Percentiles rank a stretch among this genome's conserved stretches.
Evolutionary conservation across 1,140 invertebrate genomes (phyloP).

Genomic region (Hylaeus anthracinus): DNA sequence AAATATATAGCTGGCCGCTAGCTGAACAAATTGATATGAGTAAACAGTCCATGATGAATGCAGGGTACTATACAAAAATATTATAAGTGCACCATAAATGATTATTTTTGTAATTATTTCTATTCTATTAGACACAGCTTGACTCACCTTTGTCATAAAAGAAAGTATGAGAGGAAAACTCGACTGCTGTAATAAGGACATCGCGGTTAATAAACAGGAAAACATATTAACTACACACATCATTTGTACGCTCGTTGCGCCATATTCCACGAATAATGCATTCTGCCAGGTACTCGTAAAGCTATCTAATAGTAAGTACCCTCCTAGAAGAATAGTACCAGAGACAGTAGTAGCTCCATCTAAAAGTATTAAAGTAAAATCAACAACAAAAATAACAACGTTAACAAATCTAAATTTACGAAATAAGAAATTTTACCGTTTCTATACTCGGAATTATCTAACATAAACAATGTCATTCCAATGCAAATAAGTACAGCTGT

Average conservation of each 20-base stretch:
- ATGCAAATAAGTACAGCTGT: constrained; percentile 94
- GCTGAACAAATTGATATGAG: constrained; percentile 95
- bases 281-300: constrained; percentile 99
- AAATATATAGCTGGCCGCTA: constrained; percentile 97
- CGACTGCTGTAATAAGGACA: constrained; percentile 93
- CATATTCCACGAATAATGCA: constrained; percentile 91
- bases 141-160: constrained; percentile 87
- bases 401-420: constrained; percentile 1
- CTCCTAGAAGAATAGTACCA: constrained; percentile 91
- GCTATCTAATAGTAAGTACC: constrained; percentile 97
- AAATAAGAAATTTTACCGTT: constrained; percentile 74
- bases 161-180: constrained; percentile 88
- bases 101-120: constrained; percentile 15
- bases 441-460: constrained; percentile 84
- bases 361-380: constrained; percentile 62
- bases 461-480: constrained; percentile 96
- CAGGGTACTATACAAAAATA: constrained; percentile 83
- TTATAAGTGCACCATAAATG: neutral
- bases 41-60: constrained; percentile 91
- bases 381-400: constrained; percentile 28
- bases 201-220: constrained; percentile 94
- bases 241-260: constrained; percentile 95
- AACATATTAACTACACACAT: constrained; percentile 99
- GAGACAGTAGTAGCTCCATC: constrained; percentile 89
- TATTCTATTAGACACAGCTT: constrained; percentile 32